A percentile compares a stretch with the other conserved stretches of the same genome.
Evolutionary conservation across 2,888 invertebrate species (phyloP).

Genomic region (Thereva unica): DNA sequence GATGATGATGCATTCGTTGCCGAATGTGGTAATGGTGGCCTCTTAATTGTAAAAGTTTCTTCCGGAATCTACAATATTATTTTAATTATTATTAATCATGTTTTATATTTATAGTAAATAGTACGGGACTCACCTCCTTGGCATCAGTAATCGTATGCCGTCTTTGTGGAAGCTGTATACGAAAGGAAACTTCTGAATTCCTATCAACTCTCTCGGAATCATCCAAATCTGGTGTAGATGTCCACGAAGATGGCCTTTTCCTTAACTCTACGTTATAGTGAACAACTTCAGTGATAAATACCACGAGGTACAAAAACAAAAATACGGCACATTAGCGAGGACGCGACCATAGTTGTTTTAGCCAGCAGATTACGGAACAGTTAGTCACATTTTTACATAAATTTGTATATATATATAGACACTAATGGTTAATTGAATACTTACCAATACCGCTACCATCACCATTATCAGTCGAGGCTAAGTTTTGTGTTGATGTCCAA

Average conservation of each 20-base stretch:
- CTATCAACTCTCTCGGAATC: constrained; percentile 56
- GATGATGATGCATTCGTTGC: constrained; percentile 51
- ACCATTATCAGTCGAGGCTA: constrained; percentile 53
- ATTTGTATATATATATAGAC: constrained; percentile 10
- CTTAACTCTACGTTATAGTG: constrained; percentile 59
- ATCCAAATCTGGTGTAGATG: constrained; percentile 80
- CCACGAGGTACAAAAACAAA: not conserved
- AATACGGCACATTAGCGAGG: constrained; percentile 12
- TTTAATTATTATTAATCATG: not conserved
- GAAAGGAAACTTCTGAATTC: constrained; percentile 66
- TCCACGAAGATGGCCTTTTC: constrained; percentile 69
- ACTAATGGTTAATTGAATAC: constrained; percentile 30
- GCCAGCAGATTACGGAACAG: constrained; percentile 3
- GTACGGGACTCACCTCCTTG: constrained; percentile 49
- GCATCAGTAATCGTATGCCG: constrained; percentile 65
- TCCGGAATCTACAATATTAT: constrained; percentile 51
- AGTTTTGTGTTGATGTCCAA: constrained; percentile 79
- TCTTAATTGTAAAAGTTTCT: constrained; percentile 59
- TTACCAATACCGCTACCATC: constrained; percentile 54
- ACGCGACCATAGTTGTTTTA: constrained; percentile 17
- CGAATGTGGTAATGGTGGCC: constrained; percentile 62
- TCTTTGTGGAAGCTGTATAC: constrained; percentile 70
- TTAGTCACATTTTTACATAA: constrained; percentile 5
- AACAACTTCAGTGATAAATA: constrained; percentile 50
- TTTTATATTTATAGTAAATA: not conserved